Evolutionary conservation across 1,140 invertebrate species (phyloP), one percentile per base, ranked within the genome.

Genomic region (Eupeodes corollae): DNA sequence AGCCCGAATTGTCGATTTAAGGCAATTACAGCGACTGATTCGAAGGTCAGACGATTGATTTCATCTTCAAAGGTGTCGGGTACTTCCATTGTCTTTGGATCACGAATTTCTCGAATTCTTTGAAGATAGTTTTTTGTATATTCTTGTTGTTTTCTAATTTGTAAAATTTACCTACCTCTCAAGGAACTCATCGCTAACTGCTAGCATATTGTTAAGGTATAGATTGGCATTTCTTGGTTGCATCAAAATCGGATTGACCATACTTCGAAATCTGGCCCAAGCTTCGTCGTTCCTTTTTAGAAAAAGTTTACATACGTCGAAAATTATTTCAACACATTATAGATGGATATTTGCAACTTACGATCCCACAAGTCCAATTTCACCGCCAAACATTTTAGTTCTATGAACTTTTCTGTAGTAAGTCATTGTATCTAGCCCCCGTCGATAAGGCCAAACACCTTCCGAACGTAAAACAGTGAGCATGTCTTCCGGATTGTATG

Each of bases 11-110:
- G 45, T 5, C 21, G 34, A 30, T 85, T 79, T 39, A 86, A 61
- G 12, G 81, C 80, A 8, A 87, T 73, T 2, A 76, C 64, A 2
- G 72, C 78, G 6, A 84, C 79, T 1, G 78, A 80, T 61, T 86
- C 83, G 13, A 85, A 61, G 11, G 79, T 68, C 76, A 81, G 79
- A 56, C 79, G 75, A 51, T 79, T 79, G 49, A 83, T 64, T 57
- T 80, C 78, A 38, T 73, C 71, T 21, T 74, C 64, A 55, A 82
- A 80, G 48, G 73, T 67, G 1, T 54, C 58, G 2, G 74, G 72
- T 32, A 82, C 61, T 63, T 76, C 73, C 50, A 70, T 13, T 3
- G 38, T 72, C 42, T 73, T 64, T 46, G 63, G 54, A 50, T 76
- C 64, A 19, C 74, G 62, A 19, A 75, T 60, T 42, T 68, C 61